These are phyloP conservation scores for Dermolepida albohirtum DNA, from an alignment of 2,888 invertebrate genomes.

Conservation along the genomic window DNA sequence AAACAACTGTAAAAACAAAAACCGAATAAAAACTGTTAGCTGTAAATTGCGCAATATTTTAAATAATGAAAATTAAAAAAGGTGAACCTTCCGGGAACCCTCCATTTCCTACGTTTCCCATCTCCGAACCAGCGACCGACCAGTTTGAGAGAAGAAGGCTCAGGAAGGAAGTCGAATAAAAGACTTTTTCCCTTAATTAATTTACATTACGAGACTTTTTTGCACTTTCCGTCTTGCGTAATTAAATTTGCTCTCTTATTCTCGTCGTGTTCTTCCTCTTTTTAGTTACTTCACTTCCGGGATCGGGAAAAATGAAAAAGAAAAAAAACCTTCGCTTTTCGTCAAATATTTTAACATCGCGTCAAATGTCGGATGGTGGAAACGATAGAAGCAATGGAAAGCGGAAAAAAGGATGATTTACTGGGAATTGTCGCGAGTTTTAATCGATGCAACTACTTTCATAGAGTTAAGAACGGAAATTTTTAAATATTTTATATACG, in stretches of 20 bases:
- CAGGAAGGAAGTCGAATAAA: constrained; percentile 32
- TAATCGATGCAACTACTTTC: too few species aligned
- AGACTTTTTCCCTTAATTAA: constrained; percentile 46
- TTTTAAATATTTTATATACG: too few species aligned
- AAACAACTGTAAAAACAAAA: too few species aligned
- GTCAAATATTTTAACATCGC: constrained; percentile 27
- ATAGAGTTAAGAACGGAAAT: too few species aligned
- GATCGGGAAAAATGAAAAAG: constrained; percentile 17
- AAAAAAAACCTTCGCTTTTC: constrained; percentile 1
- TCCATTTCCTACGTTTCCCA: not conserved
- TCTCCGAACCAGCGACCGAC: not conserved
- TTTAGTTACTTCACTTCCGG: constrained; percentile 8
- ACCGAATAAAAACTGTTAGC: too few species aligned
- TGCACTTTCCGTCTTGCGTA: constrained; percentile 43
- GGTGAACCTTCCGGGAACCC: constrained; percentile 12
- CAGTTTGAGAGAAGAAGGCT: constrained; percentile 12
- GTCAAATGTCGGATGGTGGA: not conserved
- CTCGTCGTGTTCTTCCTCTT: constrained; percentile 32
- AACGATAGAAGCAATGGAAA: too few species aligned
- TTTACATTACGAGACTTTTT: constrained; percentile 49
- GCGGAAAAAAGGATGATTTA: too few species aligned
- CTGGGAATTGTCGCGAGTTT: too few species aligned
- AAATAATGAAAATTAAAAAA: constrained; percentile 17
- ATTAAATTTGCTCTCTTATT: constrained; percentile 49
- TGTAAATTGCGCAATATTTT: not conserved